Base-by-base conservation (phyloP, 2,888 invertebrate genomes). In the Melinaea menophilus region DNA sequence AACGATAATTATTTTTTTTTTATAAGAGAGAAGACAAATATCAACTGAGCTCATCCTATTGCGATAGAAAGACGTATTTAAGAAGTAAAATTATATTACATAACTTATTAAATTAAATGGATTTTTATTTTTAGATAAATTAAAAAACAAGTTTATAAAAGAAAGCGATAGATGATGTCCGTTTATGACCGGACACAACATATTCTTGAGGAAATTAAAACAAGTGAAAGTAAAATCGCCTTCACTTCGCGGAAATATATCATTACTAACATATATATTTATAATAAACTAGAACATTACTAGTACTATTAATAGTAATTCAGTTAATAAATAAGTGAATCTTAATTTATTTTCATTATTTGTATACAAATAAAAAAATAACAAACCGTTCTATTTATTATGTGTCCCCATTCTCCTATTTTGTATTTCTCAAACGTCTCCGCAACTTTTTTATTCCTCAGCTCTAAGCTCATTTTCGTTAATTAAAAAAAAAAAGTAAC, bases 341-440 rank as follows among this genome's bases (percentile, higher is more conserved):
- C 54, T 9, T 34, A 41, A 60, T 41, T n/a, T 37, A 51, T 13
- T 35, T 37, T 56, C 22, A 54, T 54, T 51, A 48, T 41, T 34
- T 41, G 37, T 59, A 58, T 62, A 55, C 56, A 51, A 54, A 61
- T 71, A 71, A 63, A 62, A 71, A 74, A 85, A 70, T 63, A 65
- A 84, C 86, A 70, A 75, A 90, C 89, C 86, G 77, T 71, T 77
- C 79, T 78, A 31, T 75, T 70, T 70, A 75, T 75, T 41, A 62
- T 71, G 57, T 82, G 82, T 35, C 90, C 90, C 90, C 90, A 90
- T 73, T 85, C 77, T 4, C 79, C 85, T 61, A 89, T 89, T 71
- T 87, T 88, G 70, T 78, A 91, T 75, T 85, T 90, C 70, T 90
- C 90, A 65, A 81, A 90, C 46, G 88, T 86, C 48, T 88, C 91